Conservation (phyloP, 64 coral and sea anemone species). For the Montipora sp. region DNA sequence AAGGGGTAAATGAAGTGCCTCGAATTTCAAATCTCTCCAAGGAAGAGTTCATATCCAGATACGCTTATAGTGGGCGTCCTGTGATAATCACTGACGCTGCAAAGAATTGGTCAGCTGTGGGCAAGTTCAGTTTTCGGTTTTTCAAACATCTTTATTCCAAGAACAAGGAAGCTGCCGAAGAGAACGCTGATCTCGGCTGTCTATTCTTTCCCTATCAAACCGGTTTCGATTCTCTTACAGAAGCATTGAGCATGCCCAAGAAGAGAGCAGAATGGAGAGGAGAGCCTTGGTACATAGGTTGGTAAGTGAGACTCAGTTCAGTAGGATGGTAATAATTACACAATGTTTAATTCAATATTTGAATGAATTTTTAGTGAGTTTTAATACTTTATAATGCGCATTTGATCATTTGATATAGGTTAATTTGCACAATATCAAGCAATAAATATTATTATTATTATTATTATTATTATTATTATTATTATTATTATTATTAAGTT, state of each 20-base stretch:
- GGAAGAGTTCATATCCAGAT: slow-evolving; percentile 79
- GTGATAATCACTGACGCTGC: slow-evolving; percentile 93
- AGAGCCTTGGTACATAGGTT: slow-evolving; percentile 97
- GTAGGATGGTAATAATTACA: too few relatives aligned
- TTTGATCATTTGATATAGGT: too few relatives aligned
- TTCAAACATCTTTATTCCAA: slow-evolving; percentile 80
- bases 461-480: too few relatives aligned
- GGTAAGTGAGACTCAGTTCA: slow-evolving; percentile 62
- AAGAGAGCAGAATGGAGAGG: slow-evolving; percentile 74
- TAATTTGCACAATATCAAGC: too few relatives aligned
- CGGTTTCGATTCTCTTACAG: slow-evolving; percentile 71
- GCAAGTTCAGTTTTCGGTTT: slow-evolving; percentile 83
- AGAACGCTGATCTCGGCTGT: slow-evolving; percentile 76
- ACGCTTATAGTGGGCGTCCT: slow-evolving; percentile 90
- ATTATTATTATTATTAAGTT: too few relatives aligned
- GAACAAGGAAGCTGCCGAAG: slow-evolving; percentile 61
- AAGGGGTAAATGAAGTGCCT: slow-evolving; percentile 74
- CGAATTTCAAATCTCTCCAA: slow-evolving; percentile 81
- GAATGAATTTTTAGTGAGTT: too few relatives aligned
- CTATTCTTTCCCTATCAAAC: slow-evolving; percentile 96
- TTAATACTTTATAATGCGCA: too few relatives aligned
- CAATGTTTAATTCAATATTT: too few relatives aligned
- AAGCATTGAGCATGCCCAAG: slow-evolving; percentile 90
- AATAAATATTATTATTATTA: too few relatives aligned
- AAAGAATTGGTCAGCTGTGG: slow-evolving; percentile 84